Evolutionary conservation across 1,140 invertebrate species (phyloP).

Genomic region (Micrasema longulum): DNA sequence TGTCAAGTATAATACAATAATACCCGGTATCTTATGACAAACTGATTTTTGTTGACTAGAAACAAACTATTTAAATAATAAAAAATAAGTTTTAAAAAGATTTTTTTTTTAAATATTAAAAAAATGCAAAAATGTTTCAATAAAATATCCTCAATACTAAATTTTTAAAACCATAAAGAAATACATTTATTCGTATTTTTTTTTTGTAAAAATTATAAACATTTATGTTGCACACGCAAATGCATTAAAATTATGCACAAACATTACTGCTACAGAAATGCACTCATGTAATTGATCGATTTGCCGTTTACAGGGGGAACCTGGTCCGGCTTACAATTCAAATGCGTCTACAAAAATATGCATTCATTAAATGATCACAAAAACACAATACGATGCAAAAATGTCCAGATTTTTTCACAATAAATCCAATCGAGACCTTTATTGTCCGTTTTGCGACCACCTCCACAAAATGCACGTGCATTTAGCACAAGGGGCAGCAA

Average conservation of each 20-base stretch:
- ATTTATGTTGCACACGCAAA: neutral
- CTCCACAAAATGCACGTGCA: neutral
- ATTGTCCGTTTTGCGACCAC: constrained; percentile 27
- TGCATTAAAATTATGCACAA: neutral
- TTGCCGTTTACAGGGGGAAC: constrained; percentile 19
- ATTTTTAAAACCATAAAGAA: too few species aligned
- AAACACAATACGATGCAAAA: constrained; percentile 42
- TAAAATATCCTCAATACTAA: too few species aligned
- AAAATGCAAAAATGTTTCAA: too few species aligned
- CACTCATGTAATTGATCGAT: constrained; percentile 47
- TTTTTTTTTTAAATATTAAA: too few species aligned
- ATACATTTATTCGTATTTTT: too few species aligned
- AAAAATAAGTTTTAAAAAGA: too few species aligned
- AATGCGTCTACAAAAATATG: constrained; percentile 40
- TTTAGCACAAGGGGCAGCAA: neutral
- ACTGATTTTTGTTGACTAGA: too few species aligned
- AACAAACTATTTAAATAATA: too few species aligned
- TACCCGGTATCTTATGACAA: too few species aligned
- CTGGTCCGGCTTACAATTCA: constrained; percentile 13
- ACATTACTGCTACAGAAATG: constrained; percentile 1
- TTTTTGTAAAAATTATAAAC: too few species aligned
- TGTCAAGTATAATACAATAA: too few species aligned
- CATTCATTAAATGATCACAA: constrained; percentile 39
- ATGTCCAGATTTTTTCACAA: constrained; percentile 47
- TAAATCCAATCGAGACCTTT: constrained; percentile 36